phyloP scores from a whole-genome alignment of 2,888 invertebrate species.

The Odontothrips loti region DNA sequence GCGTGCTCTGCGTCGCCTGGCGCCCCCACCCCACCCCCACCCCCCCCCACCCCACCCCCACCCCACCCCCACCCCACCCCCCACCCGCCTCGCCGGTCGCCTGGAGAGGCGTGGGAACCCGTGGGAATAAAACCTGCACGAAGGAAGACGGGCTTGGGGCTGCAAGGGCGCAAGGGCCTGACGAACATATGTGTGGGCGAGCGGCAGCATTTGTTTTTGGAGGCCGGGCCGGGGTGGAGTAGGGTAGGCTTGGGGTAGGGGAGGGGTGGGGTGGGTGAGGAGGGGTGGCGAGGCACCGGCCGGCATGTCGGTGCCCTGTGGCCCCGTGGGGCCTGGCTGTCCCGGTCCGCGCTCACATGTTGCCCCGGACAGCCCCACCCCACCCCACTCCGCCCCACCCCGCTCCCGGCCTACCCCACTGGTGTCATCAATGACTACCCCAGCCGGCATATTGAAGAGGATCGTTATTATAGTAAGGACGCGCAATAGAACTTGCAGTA shows the following conservation, averaged over 20 bases:
- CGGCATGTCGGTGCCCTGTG: too few species aligned
- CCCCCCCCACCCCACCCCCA: neutral
- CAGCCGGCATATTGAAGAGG: too few species aligned
- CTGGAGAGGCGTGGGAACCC: neutral
- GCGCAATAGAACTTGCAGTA: too few species aligned
- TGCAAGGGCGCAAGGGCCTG: neutral
- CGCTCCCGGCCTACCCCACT: neutral
- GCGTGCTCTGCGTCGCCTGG: too few species aligned
- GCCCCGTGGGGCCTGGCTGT: neutral
- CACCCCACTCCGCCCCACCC: neutral
- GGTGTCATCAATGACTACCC: too few species aligned
- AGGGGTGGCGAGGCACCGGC: neutral
- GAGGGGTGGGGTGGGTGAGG: neutral
- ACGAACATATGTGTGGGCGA: neutral
- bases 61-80: neutral
- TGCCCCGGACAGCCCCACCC: neutral
- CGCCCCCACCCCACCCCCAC: too few species aligned
- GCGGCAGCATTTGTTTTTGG: neutral
- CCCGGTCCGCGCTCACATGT: neutral
- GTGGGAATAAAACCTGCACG: neutral
- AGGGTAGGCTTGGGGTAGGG: too few species aligned
- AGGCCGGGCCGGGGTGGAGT: neutral
- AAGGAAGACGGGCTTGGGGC: neutral
- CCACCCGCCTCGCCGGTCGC: neutral
- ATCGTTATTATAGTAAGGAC: too few species aligned